Evolutionary conservation across 2,888 invertebrate genomes (phyloP), one percentile per base, ranked within the genome.

Genomic region (Chymomyza fuscimana): DNA sequence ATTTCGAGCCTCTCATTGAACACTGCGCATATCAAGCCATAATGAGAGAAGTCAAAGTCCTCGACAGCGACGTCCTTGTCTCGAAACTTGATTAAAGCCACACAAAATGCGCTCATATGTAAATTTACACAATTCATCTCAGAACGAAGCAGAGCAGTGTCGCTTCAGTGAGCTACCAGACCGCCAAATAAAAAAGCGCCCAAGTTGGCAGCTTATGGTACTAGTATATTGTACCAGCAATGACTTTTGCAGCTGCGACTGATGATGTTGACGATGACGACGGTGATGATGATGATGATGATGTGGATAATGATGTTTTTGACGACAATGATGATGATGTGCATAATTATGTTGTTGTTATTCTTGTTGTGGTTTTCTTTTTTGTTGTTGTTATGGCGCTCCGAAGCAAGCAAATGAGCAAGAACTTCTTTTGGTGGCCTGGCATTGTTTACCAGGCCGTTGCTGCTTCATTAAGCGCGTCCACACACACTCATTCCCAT

Each of bases 41-140:
- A 46, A 46, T 46, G 40, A 46, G 40, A 1, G 7, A 19, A n/a
- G 22, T 22, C 25, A 19, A 59, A 25, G 25, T 25, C 29, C 10
- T 25, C 22, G 25, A 15, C 60, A 60, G 36, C 62, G 22, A 46
- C 15, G 46, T 46, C 46, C 46, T 10, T 16, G 46, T 15, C 50
- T 36, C 65, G 32, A 52, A 77, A 71, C 67, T 78, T 78, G 70
- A 78, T 74, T 70, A 46, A 80, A 80, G 78, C 71, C 69, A 62
- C 74, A 71, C 81, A 78, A 80, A 80, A 68, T 74, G 78, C 80
- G 78, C 79, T 78, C 81, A 81, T 78, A 79, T 81, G 79, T 76
- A 79, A 79, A 76, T 73, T 79, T 25, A 67, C 64, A 72, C 40
- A 46, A 46, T 46, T 3, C 40, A 46, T 25, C 19, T 40, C 4